phyloP scores from a whole-genome alignment of 2,113 vertebrate genomes.

The Chaetodon trifascialis region DNA sequence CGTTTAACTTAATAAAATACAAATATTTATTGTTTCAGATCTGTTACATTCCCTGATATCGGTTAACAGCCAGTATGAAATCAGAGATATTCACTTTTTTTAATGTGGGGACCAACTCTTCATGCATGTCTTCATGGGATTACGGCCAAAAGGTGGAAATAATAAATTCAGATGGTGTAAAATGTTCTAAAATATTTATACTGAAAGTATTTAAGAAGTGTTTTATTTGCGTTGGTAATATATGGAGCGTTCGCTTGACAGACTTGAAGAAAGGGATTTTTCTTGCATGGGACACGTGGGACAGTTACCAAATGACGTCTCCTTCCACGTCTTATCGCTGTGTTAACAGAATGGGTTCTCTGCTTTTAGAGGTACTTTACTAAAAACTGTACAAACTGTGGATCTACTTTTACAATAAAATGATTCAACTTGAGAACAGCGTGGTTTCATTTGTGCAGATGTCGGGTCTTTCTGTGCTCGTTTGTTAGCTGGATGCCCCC shows the following conservation, averaged over 20 bases:
- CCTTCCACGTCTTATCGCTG: constrained; percentile 28
- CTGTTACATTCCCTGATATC: constrained; percentile 40
- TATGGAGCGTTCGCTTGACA: neutral
- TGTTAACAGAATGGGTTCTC: neutral
- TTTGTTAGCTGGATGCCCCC: neutral
- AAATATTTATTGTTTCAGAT: constrained; percentile 59
- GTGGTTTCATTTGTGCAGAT: neutral
- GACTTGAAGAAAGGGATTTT: constrained; percentile 30
- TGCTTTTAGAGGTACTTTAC: constrained; percentile 15
- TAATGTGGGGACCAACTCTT: constrained; percentile 14
- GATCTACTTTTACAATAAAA: constrained; percentile 63
- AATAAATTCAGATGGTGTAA: constrained; percentile 10
- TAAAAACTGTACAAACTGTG: constrained; percentile 12
- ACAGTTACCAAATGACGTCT: too few species aligned
- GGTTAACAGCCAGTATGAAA: neutral
- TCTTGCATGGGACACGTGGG: neutral
- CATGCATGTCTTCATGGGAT: neutral
- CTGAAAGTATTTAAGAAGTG: constrained; percentile 55
- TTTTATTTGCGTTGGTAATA: constrained; percentile 9
- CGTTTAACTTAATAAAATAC: constrained; percentile 30
- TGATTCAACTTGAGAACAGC: constrained; percentile 10
- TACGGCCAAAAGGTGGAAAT: constrained; percentile 1
- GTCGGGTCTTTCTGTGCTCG: neutral
- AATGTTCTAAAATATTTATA: constrained; percentile 62
- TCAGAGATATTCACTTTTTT: neutral